Evolutionary conservation across 30 jellyfish, hydroid and myxozoan species (phyloP).

Genomic region (Hydractinia symbiolongicarpus): DNA sequence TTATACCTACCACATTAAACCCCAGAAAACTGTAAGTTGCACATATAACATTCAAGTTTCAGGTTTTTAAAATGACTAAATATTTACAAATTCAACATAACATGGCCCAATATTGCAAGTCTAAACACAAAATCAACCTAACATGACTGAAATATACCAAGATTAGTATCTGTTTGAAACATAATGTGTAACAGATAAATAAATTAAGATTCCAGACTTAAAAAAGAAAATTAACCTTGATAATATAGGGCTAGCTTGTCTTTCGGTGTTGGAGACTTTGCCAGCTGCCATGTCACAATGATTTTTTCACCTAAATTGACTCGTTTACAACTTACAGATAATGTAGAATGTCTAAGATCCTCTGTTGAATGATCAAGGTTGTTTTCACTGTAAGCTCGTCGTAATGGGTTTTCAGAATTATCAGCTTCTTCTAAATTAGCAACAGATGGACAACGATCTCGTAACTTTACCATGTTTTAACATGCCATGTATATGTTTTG

Average conservation of each 20-base stretch:
- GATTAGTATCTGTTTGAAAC: too few species aligned
- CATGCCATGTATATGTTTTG: neutral
- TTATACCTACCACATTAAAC: too few species aligned
- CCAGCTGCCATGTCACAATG: conserved; percentile 64
- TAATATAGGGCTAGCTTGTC: conserved; percentile 80
- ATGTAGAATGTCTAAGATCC: conserved; percentile 26
- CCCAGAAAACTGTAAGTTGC: too few species aligned
- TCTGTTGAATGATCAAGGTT: conserved; percentile 40
- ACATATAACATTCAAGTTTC: too few species aligned
- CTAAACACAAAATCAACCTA: too few species aligned
- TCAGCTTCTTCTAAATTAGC: conserved; percentile 21
- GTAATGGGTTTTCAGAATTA: conserved; percentile 22
- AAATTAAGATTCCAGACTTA: too few species aligned
- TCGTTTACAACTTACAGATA: conserved; percentile 66
- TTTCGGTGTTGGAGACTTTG: conserved; percentile 22
- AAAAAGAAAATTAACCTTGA: conserved; percentile 13
- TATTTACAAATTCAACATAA: too few species aligned
- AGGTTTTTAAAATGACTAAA: too few species aligned
- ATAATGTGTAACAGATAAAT: too few species aligned
- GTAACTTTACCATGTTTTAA: neutral
- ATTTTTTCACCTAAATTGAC: conserved; percentile 84
- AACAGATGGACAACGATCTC: conserved; percentile 27
- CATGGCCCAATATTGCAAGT: too few species aligned
- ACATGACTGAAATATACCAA: too few species aligned
- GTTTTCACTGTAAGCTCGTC: conserved; percentile 90